Evolutionary conservation across 2,113 vertebrate species (phyloP).

Genomic region (Anseranas semipalmata): DNA sequence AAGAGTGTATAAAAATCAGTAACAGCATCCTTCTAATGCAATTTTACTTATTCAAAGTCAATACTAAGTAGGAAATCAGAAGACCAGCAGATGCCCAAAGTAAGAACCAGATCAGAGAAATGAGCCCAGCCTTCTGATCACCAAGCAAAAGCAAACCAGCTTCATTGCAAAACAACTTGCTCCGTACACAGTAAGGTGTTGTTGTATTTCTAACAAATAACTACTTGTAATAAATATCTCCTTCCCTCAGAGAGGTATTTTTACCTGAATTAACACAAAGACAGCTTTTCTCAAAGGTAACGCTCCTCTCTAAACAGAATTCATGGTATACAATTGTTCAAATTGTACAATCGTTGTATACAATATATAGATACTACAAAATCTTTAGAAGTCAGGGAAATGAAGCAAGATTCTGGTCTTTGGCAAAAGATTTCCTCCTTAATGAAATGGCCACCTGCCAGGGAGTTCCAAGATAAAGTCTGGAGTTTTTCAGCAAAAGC

Average conservation of each 20-base stretch:
- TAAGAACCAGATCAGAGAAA: background rate
- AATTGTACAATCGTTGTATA: no score
- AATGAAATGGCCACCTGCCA: background rate
- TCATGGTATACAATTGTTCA: background rate
- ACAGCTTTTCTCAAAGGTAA: background rate
- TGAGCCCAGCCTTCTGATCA: background rate
- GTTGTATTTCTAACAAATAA: background rate
- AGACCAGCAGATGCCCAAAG: background rate
- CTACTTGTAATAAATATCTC: background rate
- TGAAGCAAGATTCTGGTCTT: background rate
- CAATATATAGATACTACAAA: background rate
- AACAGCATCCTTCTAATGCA: background rate
- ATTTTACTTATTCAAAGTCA: background rate
- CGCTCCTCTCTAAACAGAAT: background rate
- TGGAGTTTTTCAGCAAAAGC: background rate
- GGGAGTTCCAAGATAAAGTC: background rate
- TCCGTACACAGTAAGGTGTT: background rate
- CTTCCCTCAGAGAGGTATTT: background rate
- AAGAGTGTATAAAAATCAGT: background rate
- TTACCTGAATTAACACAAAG: background rate
- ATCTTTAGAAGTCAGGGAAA: background rate
- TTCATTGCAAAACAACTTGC: background rate
- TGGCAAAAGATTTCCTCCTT: background rate
- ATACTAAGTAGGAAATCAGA: background rate
- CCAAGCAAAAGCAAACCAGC: background rate